These are phyloP conservation scores for Notolabrus celidotus DNA, from an alignment of 2,797 vertebrate genomes.

Conservation along the genomic window DNA sequence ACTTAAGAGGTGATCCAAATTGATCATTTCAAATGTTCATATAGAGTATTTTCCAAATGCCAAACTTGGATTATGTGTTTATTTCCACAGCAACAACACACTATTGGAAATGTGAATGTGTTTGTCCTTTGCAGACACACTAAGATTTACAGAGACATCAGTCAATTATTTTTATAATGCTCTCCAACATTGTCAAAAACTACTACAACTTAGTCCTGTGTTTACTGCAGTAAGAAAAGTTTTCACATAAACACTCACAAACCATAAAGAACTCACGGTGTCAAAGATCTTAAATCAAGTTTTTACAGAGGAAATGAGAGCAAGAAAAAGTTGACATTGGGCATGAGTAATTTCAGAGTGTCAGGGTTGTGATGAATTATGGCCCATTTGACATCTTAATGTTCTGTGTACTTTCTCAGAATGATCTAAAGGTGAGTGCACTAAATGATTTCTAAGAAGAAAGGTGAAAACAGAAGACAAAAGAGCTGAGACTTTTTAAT, in stretches of 20 bases:
- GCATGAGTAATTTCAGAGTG: constrained; percentile 69
- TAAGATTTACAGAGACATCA: constrained; percentile 6
- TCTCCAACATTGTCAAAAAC: not conserved
- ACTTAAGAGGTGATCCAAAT: too few relatives aligned
- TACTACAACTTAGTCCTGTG: not conserved
- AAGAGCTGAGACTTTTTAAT: constrained; percentile 27
- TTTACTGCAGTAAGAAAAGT: constrained; percentile 1
- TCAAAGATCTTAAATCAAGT: constrained; percentile 24
- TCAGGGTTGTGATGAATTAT: constrained; percentile 68
- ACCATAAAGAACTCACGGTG: constrained; percentile 1
- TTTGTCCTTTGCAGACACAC: not conserved
- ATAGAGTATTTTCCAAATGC: constrained; percentile 1
- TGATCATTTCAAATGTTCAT: too few relatives aligned
- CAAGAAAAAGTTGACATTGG: constrained; percentile 63
- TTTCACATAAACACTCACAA: not conserved
- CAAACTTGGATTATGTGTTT: not conserved
- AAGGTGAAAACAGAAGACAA: constrained; percentile 21
- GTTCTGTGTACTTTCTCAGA: constrained; percentile 51
- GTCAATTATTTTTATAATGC: not conserved
- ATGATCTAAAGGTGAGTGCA: constrained; percentile 45
- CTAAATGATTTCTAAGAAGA: constrained; percentile 34
- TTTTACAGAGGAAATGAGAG: constrained; percentile 34
- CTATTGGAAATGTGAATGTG: not conserved
- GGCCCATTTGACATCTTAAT: constrained; percentile 73
- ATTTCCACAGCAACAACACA: not conserved